Base-by-base conservation (phyloP, 2,113 vertebrate genomes). In the Spheniscus mendiculus region DNA sequence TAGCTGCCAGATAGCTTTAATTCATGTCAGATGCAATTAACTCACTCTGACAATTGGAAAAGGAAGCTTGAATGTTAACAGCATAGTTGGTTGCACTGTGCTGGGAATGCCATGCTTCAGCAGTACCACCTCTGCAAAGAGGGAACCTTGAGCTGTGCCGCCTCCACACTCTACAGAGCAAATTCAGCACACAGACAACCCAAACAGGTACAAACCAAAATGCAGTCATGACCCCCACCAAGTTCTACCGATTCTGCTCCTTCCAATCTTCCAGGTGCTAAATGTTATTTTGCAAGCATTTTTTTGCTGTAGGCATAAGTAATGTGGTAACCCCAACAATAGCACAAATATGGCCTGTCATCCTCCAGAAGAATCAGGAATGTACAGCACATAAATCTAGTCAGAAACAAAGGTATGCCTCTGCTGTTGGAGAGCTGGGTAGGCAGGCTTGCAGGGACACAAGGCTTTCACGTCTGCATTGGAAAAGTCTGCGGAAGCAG, bases 381-480 rank as follows among this genome's bases (percentile, higher is more conserved):
- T 1, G 5, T 14, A 9, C 1, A 23, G 73, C n/a, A 15, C 14
- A 2, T 8, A 44, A 5, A 20, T 15, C 26, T 12, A 11, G 14
- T 17, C 10, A 29, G 34, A 42, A 34, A 15, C 19, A 52, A 65
- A 26, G 42, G 22, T 2, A 15, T 3, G 23, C 7, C 44, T 19
- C 55, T n/a, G 56, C 42, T 36, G 49, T 2, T 5, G 49, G 32
- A 26, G 49, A 44, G 47, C 55, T n/a, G 63, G 61, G 49, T 4
- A 30, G 47, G 38, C 34, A 52, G 49, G 62, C 18, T 21, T 21
- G 72, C 38, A 53, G 29, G 34, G 66, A 38, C 29, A 34, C 3
- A 9, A 15, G 29, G 52, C 53, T 44, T 50, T 34, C 32, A 14
- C 3, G 0, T 15, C 34, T 21, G 38, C 16, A 1, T 7, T 17